Evolutionary conservation across 2,888 invertebrate genomes (phyloP).

Genomic region (Megastigmus dorsalis): DNA sequence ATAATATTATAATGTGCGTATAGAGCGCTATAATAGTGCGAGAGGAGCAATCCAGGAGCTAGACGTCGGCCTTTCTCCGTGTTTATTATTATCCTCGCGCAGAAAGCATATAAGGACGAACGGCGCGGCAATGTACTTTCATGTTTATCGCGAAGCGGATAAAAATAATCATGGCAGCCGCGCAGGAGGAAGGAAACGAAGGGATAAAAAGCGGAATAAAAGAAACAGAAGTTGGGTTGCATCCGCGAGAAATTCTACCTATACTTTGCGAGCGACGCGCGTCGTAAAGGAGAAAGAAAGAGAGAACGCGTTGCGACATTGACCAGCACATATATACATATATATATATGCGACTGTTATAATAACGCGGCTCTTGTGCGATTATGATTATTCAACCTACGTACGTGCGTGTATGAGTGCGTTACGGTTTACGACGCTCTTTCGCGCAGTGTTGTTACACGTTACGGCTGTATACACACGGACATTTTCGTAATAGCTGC

Average conservation of each 20-base stretch:
- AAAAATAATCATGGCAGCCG: constrained; percentile 11
- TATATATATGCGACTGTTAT: too few relatives aligned
- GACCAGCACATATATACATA: too few relatives aligned
- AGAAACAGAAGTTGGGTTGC: too few relatives aligned
- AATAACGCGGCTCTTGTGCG: constrained; percentile 5
- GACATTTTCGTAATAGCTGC: not conserved
- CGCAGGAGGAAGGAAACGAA: not conserved
- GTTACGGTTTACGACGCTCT: not conserved
- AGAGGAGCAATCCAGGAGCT: too few relatives aligned
- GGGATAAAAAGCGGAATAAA: too few relatives aligned
- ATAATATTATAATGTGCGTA: too few relatives aligned
- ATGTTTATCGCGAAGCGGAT: constrained; percentile 22
- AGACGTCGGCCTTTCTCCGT: constrained; percentile 1
- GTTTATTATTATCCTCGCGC: constrained; percentile 8
- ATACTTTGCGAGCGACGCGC: too few relatives aligned
- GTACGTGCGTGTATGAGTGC: too few relatives aligned
- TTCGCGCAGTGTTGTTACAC: not conserved
- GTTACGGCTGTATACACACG: too few relatives aligned
- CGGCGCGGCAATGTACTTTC: constrained; percentile 7
- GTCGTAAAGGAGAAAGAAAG: not conserved
- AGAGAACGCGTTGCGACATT: constrained; percentile 2
- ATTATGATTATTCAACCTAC: too few relatives aligned
- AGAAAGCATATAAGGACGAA: constrained; percentile 13
- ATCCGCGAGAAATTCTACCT: not conserved
- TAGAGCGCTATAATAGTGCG: too few relatives aligned